Evolutionary conservation across 2,888 invertebrate species (phyloP).

Genomic region (Stramonita haemastoma): DNA sequence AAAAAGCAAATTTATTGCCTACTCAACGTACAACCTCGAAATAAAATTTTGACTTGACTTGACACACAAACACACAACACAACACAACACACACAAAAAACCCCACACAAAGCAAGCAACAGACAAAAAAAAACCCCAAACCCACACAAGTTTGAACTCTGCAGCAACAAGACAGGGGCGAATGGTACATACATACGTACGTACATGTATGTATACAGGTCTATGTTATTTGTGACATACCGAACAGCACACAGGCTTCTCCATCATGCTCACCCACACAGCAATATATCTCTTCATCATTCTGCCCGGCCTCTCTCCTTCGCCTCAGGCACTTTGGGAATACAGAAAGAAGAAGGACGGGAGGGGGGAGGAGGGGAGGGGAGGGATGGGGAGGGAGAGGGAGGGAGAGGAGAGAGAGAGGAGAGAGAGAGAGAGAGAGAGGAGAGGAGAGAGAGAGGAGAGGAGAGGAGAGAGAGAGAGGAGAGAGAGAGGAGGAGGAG

Average conservation of each 20-base stretch:
- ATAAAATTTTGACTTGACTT: too few relatives aligned
- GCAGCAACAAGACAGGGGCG: too few relatives aligned
- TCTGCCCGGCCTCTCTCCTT: background rate
- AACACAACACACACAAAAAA: too few relatives aligned
- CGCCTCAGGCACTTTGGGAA: background rate
- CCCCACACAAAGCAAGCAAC: too few relatives aligned
- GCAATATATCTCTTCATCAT: background rate
- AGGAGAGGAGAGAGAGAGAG: background rate
- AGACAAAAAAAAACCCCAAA: too few relatives aligned
- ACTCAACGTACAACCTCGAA: too few relatives aligned
- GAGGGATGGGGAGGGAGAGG: background rate
- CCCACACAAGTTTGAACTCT: too few relatives aligned
- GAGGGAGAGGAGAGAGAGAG: background rate
- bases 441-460: background rate
- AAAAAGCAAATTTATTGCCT: too few relatives aligned
- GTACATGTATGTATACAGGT: too few relatives aligned
- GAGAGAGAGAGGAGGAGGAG: background rate
- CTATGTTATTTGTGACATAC: background rate
- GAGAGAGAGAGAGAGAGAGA: too few relatives aligned
- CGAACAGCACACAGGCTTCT: background rate
- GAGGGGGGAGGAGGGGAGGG: background rate
- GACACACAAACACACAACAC: too few relatives aligned
- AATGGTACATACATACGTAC: too few relatives aligned
- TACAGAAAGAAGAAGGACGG: background rate
- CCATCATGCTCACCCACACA: background rate